Conservation (phyloP, 2,797 vertebrate genomes). For the Lateolabrax maculatus region DNA sequence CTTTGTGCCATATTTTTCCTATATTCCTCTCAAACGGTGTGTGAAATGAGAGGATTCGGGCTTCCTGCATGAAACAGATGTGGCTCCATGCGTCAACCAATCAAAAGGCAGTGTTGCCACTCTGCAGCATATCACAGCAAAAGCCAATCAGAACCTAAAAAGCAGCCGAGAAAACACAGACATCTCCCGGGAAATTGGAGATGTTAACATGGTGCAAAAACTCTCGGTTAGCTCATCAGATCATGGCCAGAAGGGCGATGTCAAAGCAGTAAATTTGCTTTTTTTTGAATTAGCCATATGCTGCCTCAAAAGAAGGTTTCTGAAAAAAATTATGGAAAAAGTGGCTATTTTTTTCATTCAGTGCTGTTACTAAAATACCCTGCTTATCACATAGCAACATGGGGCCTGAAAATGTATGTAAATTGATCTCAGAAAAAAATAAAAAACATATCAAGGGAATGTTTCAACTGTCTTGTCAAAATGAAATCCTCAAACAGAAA, state of each 20-base stretch:
- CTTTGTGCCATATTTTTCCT: conserved; percentile 38
- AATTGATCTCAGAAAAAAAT: conserved; percentile 29
- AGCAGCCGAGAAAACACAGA: conserved; percentile 19
- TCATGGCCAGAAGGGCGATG: background rate
- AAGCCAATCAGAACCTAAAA: conserved; percentile 57
- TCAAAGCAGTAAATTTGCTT: background rate
- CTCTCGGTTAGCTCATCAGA: background rate
- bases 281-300: too few species aligned
- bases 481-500: conserved; percentile 18
- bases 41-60: conserved; percentile 74
- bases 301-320: conserved; percentile 1
- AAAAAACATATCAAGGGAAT: conserved; percentile 5
- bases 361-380: conserved; percentile 10
- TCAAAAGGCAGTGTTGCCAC: conserved; percentile 38
- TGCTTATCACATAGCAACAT: conserved; percentile 45
- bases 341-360: background rate
- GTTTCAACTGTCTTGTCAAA: conserved; percentile 37
- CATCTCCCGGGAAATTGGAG: conserved; percentile 32
- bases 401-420: conserved; percentile 33
- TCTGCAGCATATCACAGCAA: conserved; percentile 37
- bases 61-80: conserved; percentile 74
- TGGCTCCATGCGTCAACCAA: conserved; percentile 58
- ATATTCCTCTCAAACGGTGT: conserved; percentile 71
- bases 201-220: conserved; percentile 31
- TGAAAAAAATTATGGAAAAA: background rate